Conservation (phyloP, 2,888 invertebrate genomes). For the Callyntrura guangdongensis region DNA sequence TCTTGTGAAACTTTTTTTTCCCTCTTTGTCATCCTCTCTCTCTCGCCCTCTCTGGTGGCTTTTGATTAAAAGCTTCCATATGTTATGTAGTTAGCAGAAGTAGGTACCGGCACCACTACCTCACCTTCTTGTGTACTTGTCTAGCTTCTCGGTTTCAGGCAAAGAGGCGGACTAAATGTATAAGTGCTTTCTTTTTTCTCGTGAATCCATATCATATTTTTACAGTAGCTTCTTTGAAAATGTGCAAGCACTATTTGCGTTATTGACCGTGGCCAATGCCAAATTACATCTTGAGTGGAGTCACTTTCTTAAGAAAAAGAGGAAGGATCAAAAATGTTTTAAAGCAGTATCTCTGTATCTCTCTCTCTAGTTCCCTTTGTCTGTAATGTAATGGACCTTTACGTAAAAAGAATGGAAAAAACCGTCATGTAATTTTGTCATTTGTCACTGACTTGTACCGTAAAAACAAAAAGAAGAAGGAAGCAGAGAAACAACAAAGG, state of each 20-base stretch:
- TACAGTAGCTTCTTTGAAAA: slow-evolving; percentile 52
- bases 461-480: slow-evolving; percentile 48
- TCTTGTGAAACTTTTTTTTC: slow-evolving; percentile 56
- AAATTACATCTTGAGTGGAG: slow-evolving; percentile 66
- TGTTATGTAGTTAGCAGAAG: neutral
- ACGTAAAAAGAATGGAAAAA: slow-evolving; percentile 28
- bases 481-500: slow-evolving; percentile 42
- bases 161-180: slow-evolving; percentile 17
- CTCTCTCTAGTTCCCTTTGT: too few species aligned
- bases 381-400: slow-evolving; percentile 15
- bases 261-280: slow-evolving; percentile 79
- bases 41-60: neutral
- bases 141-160: slow-evolving; percentile 17
- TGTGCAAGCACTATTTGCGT: slow-evolving; percentile 70
- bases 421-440: slow-evolving; percentile 77
- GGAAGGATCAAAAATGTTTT: neutral
- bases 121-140: too few species aligned
- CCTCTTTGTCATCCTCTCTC: slow-evolving; percentile 50
- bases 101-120: neutral
- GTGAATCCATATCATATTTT: slow-evolving; percentile 31
- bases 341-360: neutral
- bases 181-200: slow-evolving; percentile 41
- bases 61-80: slow-evolving; percentile 74
- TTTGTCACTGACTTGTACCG: slow-evolving; percentile 75
- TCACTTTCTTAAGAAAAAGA: neutral